phyloP scores from a whole-genome alignment of 2,113 vertebrate species.

The Amblyopsis rosae region DNA sequence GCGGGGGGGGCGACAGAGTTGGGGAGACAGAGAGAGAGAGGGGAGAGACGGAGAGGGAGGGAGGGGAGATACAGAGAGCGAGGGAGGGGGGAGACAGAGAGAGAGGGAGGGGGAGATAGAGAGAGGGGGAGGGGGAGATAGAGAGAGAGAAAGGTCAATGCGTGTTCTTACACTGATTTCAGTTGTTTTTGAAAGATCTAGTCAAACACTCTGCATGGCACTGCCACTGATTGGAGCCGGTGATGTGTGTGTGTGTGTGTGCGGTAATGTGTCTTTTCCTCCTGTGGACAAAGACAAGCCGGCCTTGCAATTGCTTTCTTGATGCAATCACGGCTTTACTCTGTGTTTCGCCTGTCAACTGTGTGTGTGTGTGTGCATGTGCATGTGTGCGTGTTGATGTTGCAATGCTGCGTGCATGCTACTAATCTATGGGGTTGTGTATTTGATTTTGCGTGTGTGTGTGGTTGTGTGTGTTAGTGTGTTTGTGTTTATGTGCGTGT shows the following conservation, averaged over 20 bases:
- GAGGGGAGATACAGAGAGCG: neutral
- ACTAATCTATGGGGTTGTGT: slow-evolving; percentile 46
- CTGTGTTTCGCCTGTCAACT: slow-evolving; percentile 1
- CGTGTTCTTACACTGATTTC: slow-evolving; percentile 71
- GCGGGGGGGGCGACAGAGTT: neutral
- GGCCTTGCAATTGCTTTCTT: slow-evolving; percentile 40
- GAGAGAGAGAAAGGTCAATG: slow-evolving; percentile 15
- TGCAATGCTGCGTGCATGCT: slow-evolving; percentile 3
- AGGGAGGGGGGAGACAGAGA: neutral
- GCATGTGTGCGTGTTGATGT: slow-evolving; percentile 13
- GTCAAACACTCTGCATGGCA: slow-evolving; percentile 56
- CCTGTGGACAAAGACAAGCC: slow-evolving; percentile 37
- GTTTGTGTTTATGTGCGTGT: slow-evolving; percentile 13
- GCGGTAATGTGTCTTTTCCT: slow-evolving; percentile 15
- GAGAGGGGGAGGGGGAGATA: neutral
- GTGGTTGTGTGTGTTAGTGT: slow-evolving; percentile 12
- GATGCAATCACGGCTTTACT: slow-evolving; percentile 52
- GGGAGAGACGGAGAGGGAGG: neutral
- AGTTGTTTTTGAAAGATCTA: slow-evolving; percentile 66
- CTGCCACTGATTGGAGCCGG: slow-evolving; percentile 63
- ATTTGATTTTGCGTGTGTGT: slow-evolving; percentile 26
- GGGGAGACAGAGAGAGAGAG: neutral
- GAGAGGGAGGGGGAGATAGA: neutral
- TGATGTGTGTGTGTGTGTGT: slow-evolving; percentile 27
- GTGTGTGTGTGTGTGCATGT: slow-evolving; percentile 12